Conservation (phyloP, 2,113 vertebrate genomes). For the Hylia prasina region DNA sequence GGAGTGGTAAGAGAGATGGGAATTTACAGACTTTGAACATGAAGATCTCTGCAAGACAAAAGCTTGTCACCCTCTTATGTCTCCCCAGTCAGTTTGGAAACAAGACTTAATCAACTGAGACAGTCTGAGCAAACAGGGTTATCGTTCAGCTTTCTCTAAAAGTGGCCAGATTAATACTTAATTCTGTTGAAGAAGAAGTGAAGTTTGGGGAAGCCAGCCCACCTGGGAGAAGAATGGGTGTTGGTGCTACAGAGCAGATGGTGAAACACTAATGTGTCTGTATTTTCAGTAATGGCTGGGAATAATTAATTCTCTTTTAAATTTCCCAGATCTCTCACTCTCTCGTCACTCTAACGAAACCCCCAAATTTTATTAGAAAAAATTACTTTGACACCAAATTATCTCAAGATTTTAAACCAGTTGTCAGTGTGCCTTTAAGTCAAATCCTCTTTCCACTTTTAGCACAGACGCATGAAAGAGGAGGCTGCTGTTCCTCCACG, state of each 20-base stretch:
- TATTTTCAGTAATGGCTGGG: background rate
- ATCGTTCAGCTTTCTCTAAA: background rate
- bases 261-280: background rate
- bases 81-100: background rate
- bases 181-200: background rate
- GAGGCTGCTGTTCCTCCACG: background rate
- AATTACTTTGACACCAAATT: background rate
- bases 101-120: slow-evolving; percentile 27
- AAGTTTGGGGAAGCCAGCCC: background rate
- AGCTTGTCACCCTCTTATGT: background rate
- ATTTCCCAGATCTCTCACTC: background rate
- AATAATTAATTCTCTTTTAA: slow-evolving; percentile 24
- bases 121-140: background rate
- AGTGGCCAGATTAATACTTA: slow-evolving; percentile 15
- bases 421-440: slow-evolving; percentile 38
- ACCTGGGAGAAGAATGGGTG: background rate
- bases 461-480: slow-evolving; percentile 22
- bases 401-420: slow-evolving; percentile 8
- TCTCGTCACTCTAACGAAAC: background rate
- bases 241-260: fast-evolving
- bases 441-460: slow-evolving; percentile 37
- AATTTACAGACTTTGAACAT: background rate
- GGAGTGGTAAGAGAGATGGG: background rate
- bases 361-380: background rate
- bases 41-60: background rate